These are phyloP conservation scores for Centropus unirufus DNA, from an alignment of 2,113 vertebrate species.

Conservation along the genomic window DNA sequence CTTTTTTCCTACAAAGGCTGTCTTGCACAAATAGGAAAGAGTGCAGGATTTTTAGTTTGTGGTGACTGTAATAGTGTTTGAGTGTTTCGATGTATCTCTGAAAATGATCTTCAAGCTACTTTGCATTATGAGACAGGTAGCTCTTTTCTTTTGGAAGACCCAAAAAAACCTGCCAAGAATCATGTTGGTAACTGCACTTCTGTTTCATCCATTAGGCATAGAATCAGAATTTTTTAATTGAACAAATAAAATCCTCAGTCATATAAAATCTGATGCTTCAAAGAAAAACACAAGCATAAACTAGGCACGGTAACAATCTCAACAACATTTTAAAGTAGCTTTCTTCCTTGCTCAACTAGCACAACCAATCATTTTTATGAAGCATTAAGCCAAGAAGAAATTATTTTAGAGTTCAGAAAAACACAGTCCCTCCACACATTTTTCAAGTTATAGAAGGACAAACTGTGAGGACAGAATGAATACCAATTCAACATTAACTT, in stretches of 20 bases:
- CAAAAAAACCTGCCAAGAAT: background rate
- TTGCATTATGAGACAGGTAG: background rate
- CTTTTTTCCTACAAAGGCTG: background rate
- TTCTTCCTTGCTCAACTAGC: background rate
- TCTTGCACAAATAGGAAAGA: background rate
- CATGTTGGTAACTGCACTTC: background rate
- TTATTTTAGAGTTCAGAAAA: background rate
- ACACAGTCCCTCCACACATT: background rate
- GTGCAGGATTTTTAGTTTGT: background rate
- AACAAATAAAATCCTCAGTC: background rate
- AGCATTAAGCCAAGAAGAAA: background rate
- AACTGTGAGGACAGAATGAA: background rate
- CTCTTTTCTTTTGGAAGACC: background rate
- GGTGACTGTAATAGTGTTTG: background rate
- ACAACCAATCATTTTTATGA: background rate
- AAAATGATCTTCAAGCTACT: background rate
- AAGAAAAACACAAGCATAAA: background rate
- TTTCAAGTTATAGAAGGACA: background rate
- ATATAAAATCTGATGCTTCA: background rate
- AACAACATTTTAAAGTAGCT: background rate
- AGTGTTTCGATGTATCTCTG: background rate
- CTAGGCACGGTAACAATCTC: background rate
- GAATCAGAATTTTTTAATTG: background rate
- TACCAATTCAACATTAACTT: background rate
- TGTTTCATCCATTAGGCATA: background rate